Percentiles rank a stretch among this genome's conserved stretches.
Evolutionary conservation across 2,888 invertebrate genomes (phyloP).

Genomic region (Odontocolon sp.): DNA sequence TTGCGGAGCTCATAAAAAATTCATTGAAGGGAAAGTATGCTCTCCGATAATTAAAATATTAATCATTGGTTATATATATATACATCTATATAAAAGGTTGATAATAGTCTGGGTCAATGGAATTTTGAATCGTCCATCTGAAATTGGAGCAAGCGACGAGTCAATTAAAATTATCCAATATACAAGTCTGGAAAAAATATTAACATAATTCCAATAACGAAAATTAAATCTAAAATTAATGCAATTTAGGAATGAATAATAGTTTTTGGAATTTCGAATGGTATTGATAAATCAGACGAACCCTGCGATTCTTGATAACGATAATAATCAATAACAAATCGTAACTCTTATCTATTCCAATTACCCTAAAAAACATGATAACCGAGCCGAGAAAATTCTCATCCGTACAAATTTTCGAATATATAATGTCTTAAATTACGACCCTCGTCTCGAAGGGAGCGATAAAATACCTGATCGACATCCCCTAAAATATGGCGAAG

Average conservation of each 20-base stretch:
- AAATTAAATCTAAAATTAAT: too few species aligned
- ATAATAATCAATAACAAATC: too few species aligned
- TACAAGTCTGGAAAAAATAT: too few species aligned
- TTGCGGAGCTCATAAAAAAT: conserved; percentile 31
- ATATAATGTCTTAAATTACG: neutral
- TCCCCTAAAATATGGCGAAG: conserved; percentile 45
- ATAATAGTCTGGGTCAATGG: neutral
- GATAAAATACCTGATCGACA: conserved; percentile 61
- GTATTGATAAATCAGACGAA: too few species aligned
- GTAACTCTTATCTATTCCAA: too few species aligned
- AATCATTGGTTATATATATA: conserved; percentile 9
- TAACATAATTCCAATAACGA: too few species aligned
- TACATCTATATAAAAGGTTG: neutral
- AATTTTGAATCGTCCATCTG: neutral
- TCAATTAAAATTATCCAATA: too few species aligned
- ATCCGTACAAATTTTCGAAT: neutral
- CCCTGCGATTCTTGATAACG: neutral
- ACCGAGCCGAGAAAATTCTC: neutral
- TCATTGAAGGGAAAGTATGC: conserved; percentile 10
- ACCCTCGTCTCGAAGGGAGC: neutral
- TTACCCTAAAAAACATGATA: neutral
- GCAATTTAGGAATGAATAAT: too few species aligned
- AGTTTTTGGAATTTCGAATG: too few species aligned
- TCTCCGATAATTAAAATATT: conserved; percentile 21
- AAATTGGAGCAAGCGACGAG: too few species aligned